These are phyloP conservation scores for Metopolophium dirhodum DNA, from an alignment of 1,140 invertebrate species.

Conservation along the genomic window DNA sequence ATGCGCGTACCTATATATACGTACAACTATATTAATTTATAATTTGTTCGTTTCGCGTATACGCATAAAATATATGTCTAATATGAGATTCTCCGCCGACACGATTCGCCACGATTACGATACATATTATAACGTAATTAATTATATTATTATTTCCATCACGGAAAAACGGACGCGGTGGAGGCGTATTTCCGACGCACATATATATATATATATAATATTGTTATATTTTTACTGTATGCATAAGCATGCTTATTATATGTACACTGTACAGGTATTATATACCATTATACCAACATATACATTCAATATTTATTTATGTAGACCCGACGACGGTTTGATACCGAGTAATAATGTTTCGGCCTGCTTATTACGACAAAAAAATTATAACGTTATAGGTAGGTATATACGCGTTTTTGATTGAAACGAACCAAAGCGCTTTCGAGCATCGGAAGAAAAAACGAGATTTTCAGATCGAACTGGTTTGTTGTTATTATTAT, in stretches of 20 bases:
- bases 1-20: no score
- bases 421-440: background rate
- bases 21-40: background rate
- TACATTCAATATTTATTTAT: background rate
- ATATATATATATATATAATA: background rate
- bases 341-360: constrained; percentile 1
- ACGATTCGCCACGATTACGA: background rate
- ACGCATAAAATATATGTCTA: background rate
- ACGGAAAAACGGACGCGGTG: background rate
- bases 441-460: background rate
- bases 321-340: background rate
- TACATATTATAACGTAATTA: background rate
- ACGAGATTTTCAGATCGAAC: background rate
- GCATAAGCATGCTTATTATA: background rate
- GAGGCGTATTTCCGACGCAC: background rate
- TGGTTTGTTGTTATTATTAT: background rate
- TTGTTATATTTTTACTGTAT: background rate
- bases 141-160: background rate
- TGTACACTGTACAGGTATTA: no score
- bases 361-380: background rate
- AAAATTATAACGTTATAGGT: background rate
- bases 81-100: background rate
- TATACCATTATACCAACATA: no score
- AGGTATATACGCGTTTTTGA: background rate
- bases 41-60: background rate